Percentiles rank a stretch among this genome's conserved stretches.
These are phyloP conservation scores for Myotis yumanensis DNA, from an alignment of 2,113 vertebrate genomes.

Conservation along the genomic window DNA sequence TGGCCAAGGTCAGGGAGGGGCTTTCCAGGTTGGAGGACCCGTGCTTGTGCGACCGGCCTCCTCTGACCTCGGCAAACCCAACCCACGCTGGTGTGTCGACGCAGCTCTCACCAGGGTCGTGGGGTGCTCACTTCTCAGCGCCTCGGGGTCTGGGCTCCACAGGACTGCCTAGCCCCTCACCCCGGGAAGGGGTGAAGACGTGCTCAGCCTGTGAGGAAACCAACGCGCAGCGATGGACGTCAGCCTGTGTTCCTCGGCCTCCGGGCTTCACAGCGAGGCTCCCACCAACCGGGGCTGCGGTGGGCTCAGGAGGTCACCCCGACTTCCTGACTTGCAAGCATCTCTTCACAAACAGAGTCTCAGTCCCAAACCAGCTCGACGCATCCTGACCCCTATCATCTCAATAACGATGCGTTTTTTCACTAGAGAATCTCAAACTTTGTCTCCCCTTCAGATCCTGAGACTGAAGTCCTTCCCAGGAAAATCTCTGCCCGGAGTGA, in stretches of 20 bases:
- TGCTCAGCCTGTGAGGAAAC: neutral
- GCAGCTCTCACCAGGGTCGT: neutral
- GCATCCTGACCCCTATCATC: neutral
- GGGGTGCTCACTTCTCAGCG: neutral
- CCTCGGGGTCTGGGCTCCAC: neutral
- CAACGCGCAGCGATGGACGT: neutral
- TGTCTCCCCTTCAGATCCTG: neutral
- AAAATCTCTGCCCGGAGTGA: neutral
- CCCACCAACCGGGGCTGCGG: neutral
- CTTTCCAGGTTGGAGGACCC: neutral
- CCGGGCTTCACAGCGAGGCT: no score
- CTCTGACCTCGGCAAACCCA: neutral
- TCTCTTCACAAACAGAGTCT: neutral
- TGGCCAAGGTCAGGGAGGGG: no score
- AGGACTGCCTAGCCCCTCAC: neutral
- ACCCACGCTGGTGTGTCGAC: neutral
- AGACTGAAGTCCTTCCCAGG: neutral
- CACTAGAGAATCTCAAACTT: neutral
- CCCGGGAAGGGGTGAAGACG: neutral
- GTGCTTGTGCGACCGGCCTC: no score
- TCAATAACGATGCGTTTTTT: neutral
- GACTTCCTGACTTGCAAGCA: neutral
- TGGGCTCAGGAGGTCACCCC: neutral
- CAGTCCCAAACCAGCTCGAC: neutral
- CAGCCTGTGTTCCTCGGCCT: neutral